A percentile compares a stretch with the other conserved stretches of the same genome.
These are phyloP conservation scores for Phaonia tiefii DNA, from an alignment of 2,888 invertebrate species.

Conservation along the genomic window DNA sequence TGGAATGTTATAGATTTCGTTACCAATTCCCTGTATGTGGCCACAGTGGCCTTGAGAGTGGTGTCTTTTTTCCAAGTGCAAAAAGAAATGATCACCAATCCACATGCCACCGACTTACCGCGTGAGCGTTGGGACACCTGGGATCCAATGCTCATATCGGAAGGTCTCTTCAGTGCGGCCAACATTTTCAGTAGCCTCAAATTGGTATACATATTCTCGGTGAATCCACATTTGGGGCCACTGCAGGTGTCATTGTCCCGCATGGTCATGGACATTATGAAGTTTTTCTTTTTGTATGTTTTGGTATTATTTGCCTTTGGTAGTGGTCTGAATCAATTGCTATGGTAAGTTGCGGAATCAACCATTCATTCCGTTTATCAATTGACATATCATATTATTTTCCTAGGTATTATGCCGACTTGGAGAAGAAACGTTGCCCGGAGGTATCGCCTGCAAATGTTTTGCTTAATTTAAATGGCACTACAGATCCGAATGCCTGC, in stretches of 20 bases:
- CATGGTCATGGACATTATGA: slow-evolving; percentile 97
- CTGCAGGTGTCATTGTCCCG: slow-evolving; percentile 96
- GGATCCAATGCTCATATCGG: slow-evolving; percentile 98
- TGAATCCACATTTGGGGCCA: slow-evolving; percentile 97
- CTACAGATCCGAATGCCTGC: slow-evolving; percentile 86
- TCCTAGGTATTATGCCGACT: slow-evolving; percentile 92
- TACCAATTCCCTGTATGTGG: slow-evolving; percentile 98
- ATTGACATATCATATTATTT: not conserved
- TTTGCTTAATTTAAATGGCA: slow-evolving; percentile 79
- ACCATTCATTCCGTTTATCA: not conserved
- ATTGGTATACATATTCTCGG: slow-evolving; percentile 98
- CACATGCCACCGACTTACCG: slow-evolving; percentile 84
- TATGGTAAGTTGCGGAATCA: slow-evolving; percentile 79
- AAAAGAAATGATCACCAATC: slow-evolving; percentile 85
- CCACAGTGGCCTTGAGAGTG: slow-evolving; percentile 95
- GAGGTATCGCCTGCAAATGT: slow-evolving; percentile 80
- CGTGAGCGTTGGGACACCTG: slow-evolving; percentile 98
- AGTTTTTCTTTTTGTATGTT: slow-evolving; percentile 96
- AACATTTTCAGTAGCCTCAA: slow-evolving; percentile 95
- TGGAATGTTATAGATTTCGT: slow-evolving; percentile 99
- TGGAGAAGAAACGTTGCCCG: slow-evolving; percentile 91
- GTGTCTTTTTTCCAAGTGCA: slow-evolving; percentile 97
- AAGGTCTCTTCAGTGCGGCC: slow-evolving; percentile 98
- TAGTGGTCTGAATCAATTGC: slow-evolving; percentile 85
- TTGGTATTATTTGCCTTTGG: slow-evolving; percentile 97